Conservation (phyloP, 2,888 invertebrate genomes). For the Agonopterix heracliana region DNA sequence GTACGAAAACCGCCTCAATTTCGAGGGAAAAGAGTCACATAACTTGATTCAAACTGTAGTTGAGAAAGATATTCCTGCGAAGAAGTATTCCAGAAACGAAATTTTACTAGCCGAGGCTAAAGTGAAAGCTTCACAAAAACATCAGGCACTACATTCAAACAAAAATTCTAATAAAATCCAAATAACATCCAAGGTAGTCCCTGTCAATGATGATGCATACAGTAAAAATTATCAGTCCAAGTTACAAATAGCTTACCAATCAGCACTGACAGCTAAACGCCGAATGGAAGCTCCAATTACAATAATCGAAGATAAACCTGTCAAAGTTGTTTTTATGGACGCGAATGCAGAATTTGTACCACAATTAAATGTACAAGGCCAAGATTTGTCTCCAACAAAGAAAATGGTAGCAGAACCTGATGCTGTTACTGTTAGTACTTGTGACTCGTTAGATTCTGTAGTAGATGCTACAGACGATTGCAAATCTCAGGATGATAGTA, state of each 20-base stretch:
- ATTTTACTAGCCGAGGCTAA: slow-evolving; percentile 37
- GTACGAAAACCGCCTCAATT: slow-evolving; percentile 56
- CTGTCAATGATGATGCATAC: slow-evolving; percentile 33
- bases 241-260: slow-evolving; percentile 61
- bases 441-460: slow-evolving; percentile 48
- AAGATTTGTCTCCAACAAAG: slow-evolving; percentile 52
- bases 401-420: slow-evolving; percentile 30
- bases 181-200: slow-evolving; percentile 22
- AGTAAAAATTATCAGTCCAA: slow-evolving; percentile 58
- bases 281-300: slow-evolving; percentile 53
- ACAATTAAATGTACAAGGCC: slow-evolving; percentile 53
- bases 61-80: slow-evolving; percentile 39
- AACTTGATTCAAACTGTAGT: slow-evolving; percentile 51
- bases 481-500: slow-evolving; percentile 45
- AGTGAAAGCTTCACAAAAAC: slow-evolving; percentile 37
- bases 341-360: slow-evolving; percentile 41
- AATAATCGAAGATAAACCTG: slow-evolving; percentile 67
- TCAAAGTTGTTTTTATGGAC: slow-evolving; percentile 63
- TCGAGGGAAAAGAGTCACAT: slow-evolving; percentile 46
- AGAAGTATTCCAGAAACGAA: slow-evolving; percentile 44
- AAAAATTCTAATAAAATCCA: slow-evolving; percentile 35
- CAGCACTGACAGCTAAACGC: slow-evolving; percentile 54
- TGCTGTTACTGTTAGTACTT: slow-evolving; percentile 28
- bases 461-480: slow-evolving; percentile 38
- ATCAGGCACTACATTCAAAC: slow-evolving; percentile 22